Percentiles rank a stretch among this genome's conserved stretches.
Evolutionary conservation across 2,113 vertebrate genomes (phyloP).

Genomic region (Pitta sordida): DNA sequence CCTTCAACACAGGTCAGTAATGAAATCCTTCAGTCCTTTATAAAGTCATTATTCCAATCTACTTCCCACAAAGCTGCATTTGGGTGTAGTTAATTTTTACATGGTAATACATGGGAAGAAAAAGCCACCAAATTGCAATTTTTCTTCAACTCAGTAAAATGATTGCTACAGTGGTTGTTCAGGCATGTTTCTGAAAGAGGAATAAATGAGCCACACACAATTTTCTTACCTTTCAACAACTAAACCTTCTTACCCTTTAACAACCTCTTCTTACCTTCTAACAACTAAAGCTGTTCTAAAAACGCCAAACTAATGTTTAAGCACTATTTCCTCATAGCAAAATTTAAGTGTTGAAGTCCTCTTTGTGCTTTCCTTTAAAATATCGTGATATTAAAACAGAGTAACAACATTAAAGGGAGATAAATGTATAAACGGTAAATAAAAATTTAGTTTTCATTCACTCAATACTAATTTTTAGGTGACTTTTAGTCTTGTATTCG

Average conservation of each 20-base stretch:
- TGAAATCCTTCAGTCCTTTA: conserved; percentile 79
- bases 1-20: conserved; percentile 78
- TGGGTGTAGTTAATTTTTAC: conserved; percentile 80
- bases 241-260: background rate
- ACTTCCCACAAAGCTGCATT: conserved; percentile 84
- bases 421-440: background rate
- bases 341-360: background rate
- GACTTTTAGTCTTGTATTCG: background rate
- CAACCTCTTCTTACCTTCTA: background rate
- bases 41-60: conserved; percentile 82
- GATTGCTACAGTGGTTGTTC: background rate
- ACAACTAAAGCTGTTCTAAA: background rate
- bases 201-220: conserved; percentile 31
- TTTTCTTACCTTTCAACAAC: background rate
- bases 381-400: background rate
- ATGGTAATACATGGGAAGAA: conserved; percentile 73
- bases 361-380: background rate
- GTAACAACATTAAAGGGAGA: background rate
- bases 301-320: background rate
- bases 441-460: background rate
- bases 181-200: conserved; percentile 39
- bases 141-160: background rate
- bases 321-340: background rate
- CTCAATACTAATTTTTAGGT: background rate
- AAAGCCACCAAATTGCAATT: conserved; percentile 68